phyloP scores from a whole-genome alignment of 1,140 invertebrate genomes.

The Octopus sinensis region DNA sequence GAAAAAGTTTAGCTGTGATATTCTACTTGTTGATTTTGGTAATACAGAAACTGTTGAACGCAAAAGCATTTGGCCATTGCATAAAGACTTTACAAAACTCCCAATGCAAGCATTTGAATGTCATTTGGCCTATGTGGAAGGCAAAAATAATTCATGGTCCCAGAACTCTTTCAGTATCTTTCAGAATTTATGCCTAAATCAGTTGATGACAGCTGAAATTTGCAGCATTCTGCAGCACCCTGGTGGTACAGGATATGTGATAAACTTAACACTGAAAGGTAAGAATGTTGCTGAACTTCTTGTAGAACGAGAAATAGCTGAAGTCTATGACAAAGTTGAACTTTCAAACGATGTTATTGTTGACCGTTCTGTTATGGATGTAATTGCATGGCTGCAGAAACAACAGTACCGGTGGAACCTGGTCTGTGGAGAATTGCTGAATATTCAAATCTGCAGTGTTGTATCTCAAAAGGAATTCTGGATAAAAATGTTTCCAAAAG shows the following conservation, averaged over 20 bases:
- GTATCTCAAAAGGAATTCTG: not conserved
- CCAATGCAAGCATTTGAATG: conserved; percentile 44
- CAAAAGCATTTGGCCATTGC: conserved; percentile 33
- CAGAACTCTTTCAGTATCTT: conserved; percentile 35
- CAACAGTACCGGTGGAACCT: too few species aligned
- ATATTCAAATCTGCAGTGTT: not conserved
- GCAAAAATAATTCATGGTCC: conserved; percentile 29
- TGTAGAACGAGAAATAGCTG: not conserved
- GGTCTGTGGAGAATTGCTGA: too few species aligned
- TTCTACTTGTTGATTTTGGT: conserved; percentile 75
- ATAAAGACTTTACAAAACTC: conserved; percentile 57
- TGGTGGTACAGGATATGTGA: not conserved
- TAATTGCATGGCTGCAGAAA: not conserved
- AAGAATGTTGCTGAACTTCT: not conserved
- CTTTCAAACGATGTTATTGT: not conserved
- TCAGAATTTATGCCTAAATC: conserved; percentile 25
- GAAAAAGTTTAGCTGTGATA: conserved; percentile 62
- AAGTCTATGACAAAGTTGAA: not conserved
- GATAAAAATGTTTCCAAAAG: not conserved
- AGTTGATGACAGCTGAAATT: not conserved
- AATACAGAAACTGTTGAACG: conserved; percentile 44
- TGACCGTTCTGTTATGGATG: not conserved
- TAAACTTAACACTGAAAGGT: not conserved
- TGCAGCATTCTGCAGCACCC: not conserved
- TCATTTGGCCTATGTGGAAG: conserved; percentile 20